Conservation (phyloP, 2,113 vertebrate genomes). For the Phalacrocorax brasilianus region DNA sequence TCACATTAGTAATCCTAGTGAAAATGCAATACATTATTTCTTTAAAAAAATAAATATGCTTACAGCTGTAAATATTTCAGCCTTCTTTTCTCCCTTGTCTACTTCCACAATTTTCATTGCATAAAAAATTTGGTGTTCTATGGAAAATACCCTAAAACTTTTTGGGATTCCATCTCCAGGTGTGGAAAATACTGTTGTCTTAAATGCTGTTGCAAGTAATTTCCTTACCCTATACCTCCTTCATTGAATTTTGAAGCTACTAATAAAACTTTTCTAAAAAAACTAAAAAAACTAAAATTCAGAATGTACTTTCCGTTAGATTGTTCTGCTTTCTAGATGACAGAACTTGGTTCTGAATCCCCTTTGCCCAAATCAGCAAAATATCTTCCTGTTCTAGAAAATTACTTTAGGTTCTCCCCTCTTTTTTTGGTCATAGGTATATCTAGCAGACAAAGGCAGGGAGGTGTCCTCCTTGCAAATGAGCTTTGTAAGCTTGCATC, state of each 20-base stretch:
- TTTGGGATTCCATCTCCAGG: neutral
- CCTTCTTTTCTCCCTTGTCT: neutral
- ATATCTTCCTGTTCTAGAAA: neutral
- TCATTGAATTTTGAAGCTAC: neutral
- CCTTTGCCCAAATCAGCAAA: neutral
- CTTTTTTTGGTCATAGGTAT: neutral
- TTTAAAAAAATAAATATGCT: rapidly evolving
- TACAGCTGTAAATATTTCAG: neutral
- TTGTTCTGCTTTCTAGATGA: neutral
- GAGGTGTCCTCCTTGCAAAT: neutral
- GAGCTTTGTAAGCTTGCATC: neutral
- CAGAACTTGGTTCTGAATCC: neutral
- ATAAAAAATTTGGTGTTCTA: neutral
- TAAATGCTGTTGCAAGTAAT: too few species aligned
- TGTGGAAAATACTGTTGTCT: neutral
- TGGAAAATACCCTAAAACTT: neutral
- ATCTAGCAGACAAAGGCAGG: neutral
- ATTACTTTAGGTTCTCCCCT: neutral
- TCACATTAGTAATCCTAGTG: neutral
- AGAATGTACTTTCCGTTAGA: neutral
- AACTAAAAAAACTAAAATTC: neutral
- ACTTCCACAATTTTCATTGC: neutral
- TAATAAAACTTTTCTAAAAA: neutral
- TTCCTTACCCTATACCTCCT: neutral
- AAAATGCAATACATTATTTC: neutral